A percentile compares a stretch with the other conserved stretches of the same genome.
Evolutionary conservation across 2,113 vertebrate species (phyloP).

Genomic region (Urocitellus parryii): DNA sequence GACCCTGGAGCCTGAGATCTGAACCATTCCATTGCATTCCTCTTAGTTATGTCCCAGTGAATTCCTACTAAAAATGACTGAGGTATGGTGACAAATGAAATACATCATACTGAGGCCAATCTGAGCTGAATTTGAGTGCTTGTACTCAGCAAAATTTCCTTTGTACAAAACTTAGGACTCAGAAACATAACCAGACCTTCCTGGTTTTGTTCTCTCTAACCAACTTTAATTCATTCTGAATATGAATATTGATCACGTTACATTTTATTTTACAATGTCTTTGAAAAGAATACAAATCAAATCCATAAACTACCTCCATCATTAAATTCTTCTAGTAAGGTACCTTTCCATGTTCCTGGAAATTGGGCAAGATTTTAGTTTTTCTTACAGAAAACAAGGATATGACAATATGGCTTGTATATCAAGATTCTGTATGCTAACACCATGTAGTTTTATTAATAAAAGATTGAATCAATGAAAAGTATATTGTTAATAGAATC

Average conservation of each 20-base stretch:
- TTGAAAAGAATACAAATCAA: not conserved
- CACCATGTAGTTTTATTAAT: slow-evolving; percentile 35
- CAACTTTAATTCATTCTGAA: not conserved
- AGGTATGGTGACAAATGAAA: not conserved
- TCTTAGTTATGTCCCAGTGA: not conserved
- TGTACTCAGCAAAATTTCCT: not conserved
- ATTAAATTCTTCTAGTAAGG: slow-evolving; percentile 61
- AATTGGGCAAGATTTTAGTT: slow-evolving; percentile 63
- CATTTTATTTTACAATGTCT: not conserved
- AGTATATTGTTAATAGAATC: slow-evolving; percentile 34
- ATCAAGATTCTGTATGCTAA: slow-evolving; percentile 49
- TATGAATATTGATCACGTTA: not conserved
- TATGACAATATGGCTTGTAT: slow-evolving; percentile 46
- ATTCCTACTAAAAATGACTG: not conserved
- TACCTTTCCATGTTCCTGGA: slow-evolving; percentile 44
- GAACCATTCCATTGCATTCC: not conserved
- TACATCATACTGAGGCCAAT: not conserved
- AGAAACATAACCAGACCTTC: not conserved
- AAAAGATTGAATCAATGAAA: slow-evolving; percentile 63
- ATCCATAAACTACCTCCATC: slow-evolving; percentile 6
- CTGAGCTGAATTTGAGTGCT: not conserved
- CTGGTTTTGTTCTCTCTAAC: not conserved
- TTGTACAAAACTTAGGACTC: not conserved
- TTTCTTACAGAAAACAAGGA: slow-evolving; percentile 60
- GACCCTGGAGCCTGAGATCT: not conserved